Percentiles rank a stretch among this genome's conserved stretches.
phyloP scores from a whole-genome alignment of 2,113 vertebrate genomes.

The Chitala chitala region DNA sequence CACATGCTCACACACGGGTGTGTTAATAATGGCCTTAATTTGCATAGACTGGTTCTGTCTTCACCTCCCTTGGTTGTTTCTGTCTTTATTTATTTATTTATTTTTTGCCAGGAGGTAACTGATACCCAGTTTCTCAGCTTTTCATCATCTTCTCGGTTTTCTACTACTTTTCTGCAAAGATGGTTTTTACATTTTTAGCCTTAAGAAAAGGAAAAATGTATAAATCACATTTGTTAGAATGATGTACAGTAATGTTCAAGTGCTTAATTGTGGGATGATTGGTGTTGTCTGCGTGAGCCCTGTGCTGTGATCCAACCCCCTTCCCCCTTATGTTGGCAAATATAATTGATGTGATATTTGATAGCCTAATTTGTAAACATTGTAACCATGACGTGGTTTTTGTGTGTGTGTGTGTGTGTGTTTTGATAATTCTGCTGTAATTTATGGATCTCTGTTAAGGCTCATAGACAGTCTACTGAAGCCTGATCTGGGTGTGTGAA shows the following conservation, averaged over 20 bases:
- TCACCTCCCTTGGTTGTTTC: neutral
- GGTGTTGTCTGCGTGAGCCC: conserved; percentile 22
- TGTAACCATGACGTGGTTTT: conserved; percentile 21
- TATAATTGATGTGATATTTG: conserved; percentile 35
- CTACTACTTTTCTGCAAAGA: neutral
- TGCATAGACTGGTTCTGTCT: neutral
- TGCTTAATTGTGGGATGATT: neutral
- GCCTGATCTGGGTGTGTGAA: conserved; percentile 17
- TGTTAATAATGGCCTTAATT: neutral
- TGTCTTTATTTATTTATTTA: too few relatives aligned
- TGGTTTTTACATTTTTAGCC: neutral
- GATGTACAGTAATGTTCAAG: neutral
- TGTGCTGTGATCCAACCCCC: neutral
- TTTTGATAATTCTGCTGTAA: conserved; percentile 44
- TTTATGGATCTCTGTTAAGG: conserved; percentile 40
- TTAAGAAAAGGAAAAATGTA: neutral
- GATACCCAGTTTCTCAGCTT: neutral
- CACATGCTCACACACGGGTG: neutral
- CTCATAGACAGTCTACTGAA: conserved; percentile 31
- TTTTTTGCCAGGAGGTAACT: neutral
- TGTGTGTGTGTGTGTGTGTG: neutral
- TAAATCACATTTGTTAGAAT: neutral
- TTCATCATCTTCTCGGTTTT: neutral
- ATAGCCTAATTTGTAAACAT: conserved; percentile 35
- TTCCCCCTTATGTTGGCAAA: conserved; percentile 16